Evolutionary conservation across 2,797 vertebrate species (phyloP).

Genomic region (Glyptemys insculpta): DNA sequence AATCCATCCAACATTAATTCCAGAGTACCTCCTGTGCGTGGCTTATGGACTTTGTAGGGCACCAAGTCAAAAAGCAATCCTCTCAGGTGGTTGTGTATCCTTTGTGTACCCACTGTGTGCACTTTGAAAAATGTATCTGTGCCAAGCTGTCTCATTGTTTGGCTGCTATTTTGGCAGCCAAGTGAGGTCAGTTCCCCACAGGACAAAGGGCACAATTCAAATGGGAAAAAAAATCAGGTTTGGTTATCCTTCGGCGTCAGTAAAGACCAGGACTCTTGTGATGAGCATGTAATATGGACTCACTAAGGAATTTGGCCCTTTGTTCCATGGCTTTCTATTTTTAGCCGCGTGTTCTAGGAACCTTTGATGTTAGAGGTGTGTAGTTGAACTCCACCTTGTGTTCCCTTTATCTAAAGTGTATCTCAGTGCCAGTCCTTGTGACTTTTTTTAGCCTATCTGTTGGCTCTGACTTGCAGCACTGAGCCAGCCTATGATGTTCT

Average conservation of each 20-base stretch:
- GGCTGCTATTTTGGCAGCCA: constrained; percentile 19
- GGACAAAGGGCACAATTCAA: not conserved
- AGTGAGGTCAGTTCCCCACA: not conserved
- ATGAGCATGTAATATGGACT: constrained; percentile 49
- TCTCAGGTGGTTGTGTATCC: not conserved
- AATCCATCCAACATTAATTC: not conserved
- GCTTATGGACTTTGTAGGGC: not conserved
- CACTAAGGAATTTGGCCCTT: constrained; percentile 27
- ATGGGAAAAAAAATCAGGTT: constrained; percentile 48
- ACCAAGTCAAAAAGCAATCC: not conserved
- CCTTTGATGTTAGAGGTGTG: constrained; percentile 57
- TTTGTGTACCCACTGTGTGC: not conserved
- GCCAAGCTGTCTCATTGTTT: not conserved
- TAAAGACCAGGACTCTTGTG: not conserved
- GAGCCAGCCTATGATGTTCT: constrained; percentile 61
- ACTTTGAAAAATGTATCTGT: not conserved
- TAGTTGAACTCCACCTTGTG: constrained; percentile 74
- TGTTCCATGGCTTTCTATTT: constrained; percentile 32
- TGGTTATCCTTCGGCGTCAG: not conserved
- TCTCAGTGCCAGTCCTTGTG: constrained; percentile 52
- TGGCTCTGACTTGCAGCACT: constrained; percentile 55
- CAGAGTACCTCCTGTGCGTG: not conserved
- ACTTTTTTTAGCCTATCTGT: constrained; percentile 55
- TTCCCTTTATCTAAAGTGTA: constrained; percentile 56
- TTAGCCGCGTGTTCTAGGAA: constrained; percentile 34